Evolutionary conservation across 2,113 vertebrate species (phyloP), one percentile per base, ranked within the genome.

Genomic region (Embiotoca jacksoni): DNA sequence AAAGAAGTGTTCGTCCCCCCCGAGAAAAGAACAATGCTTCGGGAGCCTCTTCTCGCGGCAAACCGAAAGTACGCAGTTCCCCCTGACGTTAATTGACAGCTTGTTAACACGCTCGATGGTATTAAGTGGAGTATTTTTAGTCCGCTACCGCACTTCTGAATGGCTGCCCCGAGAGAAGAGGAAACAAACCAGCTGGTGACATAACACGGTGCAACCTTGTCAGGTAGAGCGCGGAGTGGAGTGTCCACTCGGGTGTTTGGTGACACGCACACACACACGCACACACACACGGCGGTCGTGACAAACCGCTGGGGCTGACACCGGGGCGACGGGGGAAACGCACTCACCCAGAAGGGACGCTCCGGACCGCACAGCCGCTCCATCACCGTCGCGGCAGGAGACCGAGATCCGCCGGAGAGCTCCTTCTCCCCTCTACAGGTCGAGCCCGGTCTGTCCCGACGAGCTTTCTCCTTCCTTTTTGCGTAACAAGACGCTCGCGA

Each of bases 311-410:
- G 49, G 9, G 7, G 30, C 15, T 3, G 14, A 35, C 41, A 30
- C 41, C 31, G 31, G 44, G 1, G n/a, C 31, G 23, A 9, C 7
- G 4, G 10, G 7, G 13, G 14, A 30, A 31, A 23, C 23, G 8
- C 3, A 92, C 93, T 94, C 83, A 95, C 95, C 95, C 95, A 95
- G 79, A 95, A 94, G 2, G 91, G 91, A 31, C 85, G 88, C 6
- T 91, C n/a, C 1, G 84, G 37, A 87, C 94, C 94, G 78, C 94
- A 95, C 47, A 95, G 79, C 68, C 55, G 68, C 90, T 95, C 91
- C 95, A 95, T 95, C 88, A 80, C 71, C 7, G 54, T 56, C 32
- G n/a, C 72, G 72, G 79, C 72, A 57, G 76, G 83, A 76, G 49
- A 81, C 77, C 84, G 47, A 65, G 53, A 75, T 35, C 54, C 41